Evolutionary conservation across 2,797 vertebrate genomes (phyloP).

Genomic region (Takifugu rubripes): DNA sequence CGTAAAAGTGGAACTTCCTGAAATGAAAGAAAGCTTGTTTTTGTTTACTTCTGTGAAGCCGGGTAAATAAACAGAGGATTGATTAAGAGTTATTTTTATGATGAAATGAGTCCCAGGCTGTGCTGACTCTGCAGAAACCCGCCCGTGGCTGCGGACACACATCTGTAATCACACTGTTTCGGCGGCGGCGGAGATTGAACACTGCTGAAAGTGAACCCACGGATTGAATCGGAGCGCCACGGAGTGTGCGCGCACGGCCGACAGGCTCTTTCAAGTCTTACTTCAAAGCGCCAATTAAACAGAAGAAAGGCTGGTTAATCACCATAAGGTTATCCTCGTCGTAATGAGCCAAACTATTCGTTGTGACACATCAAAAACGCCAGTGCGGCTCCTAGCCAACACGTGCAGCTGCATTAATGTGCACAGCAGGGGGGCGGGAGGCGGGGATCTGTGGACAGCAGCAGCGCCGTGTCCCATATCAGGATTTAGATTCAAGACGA

Average conservation of each 20-base stretch:
- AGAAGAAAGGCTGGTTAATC: conserved; percentile 58
- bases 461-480: neutral
- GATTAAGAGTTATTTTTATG: too few species aligned
- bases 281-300: conserved; percentile 73
- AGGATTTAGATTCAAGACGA: neutral
- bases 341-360: conserved; percentile 53
- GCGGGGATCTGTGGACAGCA: conserved; percentile 25
- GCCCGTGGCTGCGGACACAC: conserved; percentile 43
- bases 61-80: neutral
- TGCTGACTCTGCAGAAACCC: conserved; percentile 45
- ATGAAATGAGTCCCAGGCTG: conserved; percentile 6
- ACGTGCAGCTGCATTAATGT: conserved; percentile 46
- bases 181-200: conserved; percentile 59
- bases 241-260: conserved; percentile 6
- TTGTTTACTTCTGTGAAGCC: neutral
- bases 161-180: conserved; percentile 37
- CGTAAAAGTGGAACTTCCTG: too few species aligned
- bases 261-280: conserved; percentile 59
- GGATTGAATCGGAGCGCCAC: conserved; percentile 40
- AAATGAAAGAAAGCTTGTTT: too few species aligned
- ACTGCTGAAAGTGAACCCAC: conserved; percentile 51
- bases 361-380: conserved; percentile 64
- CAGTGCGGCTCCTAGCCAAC: conserved; percentile 38
- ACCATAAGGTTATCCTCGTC: conserved; percentile 57
- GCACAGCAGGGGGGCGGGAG: conserved; percentile 31